Conservation (phyloP, 2,888 invertebrate genomes). For the Tillus elongatus region DNA sequence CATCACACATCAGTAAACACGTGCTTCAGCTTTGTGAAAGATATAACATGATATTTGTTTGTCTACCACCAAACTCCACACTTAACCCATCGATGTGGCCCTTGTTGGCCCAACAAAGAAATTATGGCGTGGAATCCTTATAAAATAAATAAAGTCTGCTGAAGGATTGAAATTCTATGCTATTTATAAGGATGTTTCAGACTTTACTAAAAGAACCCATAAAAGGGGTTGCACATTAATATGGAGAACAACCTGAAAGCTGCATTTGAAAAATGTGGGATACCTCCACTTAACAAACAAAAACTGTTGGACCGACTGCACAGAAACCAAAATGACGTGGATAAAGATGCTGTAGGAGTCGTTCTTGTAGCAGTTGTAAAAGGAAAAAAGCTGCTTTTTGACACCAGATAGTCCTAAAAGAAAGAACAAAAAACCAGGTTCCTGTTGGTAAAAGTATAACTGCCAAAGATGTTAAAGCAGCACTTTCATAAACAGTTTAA, state of each 20-base stretch:
- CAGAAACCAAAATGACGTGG: conserved; percentile 4
- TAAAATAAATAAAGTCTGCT: conserved; percentile 20
- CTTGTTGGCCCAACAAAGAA: conserved; percentile 20
- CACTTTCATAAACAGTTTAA: too few relatives aligned
- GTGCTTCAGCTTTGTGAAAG: conserved; percentile 20
- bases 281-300: conserved; percentile 12
- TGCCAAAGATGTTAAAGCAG: too few relatives aligned
- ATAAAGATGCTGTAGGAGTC: too few relatives aligned
- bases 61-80: conserved; percentile 22
- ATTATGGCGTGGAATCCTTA: conserved; percentile 12
- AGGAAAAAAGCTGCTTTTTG: too few relatives aligned
- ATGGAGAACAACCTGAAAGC: too few relatives aligned
- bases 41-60: conserved; percentile 23
- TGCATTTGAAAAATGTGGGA: conserved; percentile 16
- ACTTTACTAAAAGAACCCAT: conserved; percentile 12
- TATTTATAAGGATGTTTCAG: conserved; percentile 18
- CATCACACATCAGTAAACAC: too few relatives aligned
- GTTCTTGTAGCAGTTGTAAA: conserved; percentile 5
- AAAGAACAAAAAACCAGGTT: conserved; percentile 11
- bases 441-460: too few relatives aligned
- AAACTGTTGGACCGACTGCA: conserved; percentile 8
- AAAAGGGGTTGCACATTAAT: conserved; percentile 13
- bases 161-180: conserved; percentile 17
- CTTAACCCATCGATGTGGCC: conserved; percentile 23
- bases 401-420: too few relatives aligned